Base-by-base conservation (phyloP, 2,797 vertebrate genomes). In the Sitta carolinensis region DNA sequence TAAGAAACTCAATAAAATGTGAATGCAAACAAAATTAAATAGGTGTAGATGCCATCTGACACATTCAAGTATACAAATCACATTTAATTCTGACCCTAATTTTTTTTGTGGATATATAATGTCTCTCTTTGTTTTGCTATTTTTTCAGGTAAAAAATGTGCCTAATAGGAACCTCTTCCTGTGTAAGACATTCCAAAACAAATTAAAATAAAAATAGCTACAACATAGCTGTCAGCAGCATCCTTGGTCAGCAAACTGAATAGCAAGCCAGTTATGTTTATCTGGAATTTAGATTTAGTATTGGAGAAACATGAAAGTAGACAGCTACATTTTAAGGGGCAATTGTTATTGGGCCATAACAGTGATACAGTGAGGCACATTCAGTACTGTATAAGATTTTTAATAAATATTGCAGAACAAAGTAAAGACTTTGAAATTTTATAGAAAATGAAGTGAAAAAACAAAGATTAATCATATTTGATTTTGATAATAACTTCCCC, bases 351-450 rank as follows among this genome's bases (percentile, higher is more conserved):
- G 16, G 4, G 10, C 5, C 19, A 10, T 40, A 45, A 27, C 20
- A 72, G 18, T 36, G 26, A 48, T 52, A 17, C 3, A 30, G 22
- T 25, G 26, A 59, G 19, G 7, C 5, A 32, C 0, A 0, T 57
- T 75, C 21, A 50, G 43, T 42, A 30, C 10, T 45, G 5, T 26
- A 7, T 30, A 36, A 58, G 17, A 63, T 7, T 50, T 10, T 16
- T 34, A 83, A 48, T 29, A 68, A 59, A 75, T 50, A 67, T 22
- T 58, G 20, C 20, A 83, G 17, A 12, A 48, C 5, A 52, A 85
- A 81, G 16, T 25, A 54, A 66, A 42, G 18, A n/a, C 10, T 47
- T 61, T 34, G 32, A n/a, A 7, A 42, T 42, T 79, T 79, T 50
- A n/a, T 16, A 54, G 17, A 58, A 91, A 86, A 63, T n/a, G 2